Evolutionary conservation across 2,113 vertebrate species (phyloP), one percentile per base, ranked within the genome.

Genomic region (Microtus pennsylvanicus): DNA sequence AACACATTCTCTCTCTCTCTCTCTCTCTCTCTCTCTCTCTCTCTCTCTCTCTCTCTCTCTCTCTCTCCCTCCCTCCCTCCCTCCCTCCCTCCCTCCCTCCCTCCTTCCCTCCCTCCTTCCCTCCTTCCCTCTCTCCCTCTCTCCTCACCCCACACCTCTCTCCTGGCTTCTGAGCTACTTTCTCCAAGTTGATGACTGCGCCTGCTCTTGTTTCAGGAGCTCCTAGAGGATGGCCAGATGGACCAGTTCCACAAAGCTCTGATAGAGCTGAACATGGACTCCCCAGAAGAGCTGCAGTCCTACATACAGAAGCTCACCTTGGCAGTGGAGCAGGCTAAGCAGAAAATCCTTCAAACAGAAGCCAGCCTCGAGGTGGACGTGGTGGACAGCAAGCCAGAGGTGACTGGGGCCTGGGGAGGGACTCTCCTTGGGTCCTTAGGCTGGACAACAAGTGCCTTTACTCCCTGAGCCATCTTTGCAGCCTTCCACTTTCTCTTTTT

Each of bases 241-340:
- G 99, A 99, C 94, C 99, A 99, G 45, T 99, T 99, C 96, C 99
- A 99, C 96, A 99, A 99, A 98, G 99, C 98, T 61, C 98, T 99
- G 97, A 98, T 99, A 85, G 99, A 99, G 97, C 98, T 99, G 93
- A 99, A 99, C 98, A 99, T 99, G 99, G 99, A 99, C 98, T 99
- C 99, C 8, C 99, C 99, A 0, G 99, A 99, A 90, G 99, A 99
- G 90, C 99, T 99, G 67, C 99, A 99, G 98, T 99, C 99, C 4
- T 99, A 99, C 96, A 99, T 99, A 97, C 99, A 99, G 95, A 99
- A 99, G 89, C 98, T 99, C 95, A 99, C 99, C 93, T 76, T 98
- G 12, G 99, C 99, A 2, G 98, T 99, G 95, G 99, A 99, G 91
- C 99, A 99, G 94, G 99, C 99, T 0, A 98, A 99, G 78, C 99